Conservation (phyloP, 2,888 invertebrate genomes). For the Cartodere bifasciata region DNA sequence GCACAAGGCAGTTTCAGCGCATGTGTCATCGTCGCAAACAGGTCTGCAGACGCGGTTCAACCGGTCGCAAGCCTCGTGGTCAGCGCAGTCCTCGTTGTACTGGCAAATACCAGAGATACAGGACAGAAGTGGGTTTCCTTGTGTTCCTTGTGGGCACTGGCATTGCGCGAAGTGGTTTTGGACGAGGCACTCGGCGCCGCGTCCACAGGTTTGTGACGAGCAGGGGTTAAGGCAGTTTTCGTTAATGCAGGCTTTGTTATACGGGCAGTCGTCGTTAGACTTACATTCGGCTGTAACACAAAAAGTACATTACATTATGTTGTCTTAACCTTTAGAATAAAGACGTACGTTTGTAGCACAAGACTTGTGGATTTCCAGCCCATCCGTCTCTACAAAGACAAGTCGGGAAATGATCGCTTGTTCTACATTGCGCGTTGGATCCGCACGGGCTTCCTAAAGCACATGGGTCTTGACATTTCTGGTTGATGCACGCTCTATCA, state of each 20-base stretch:
- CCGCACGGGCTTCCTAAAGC: constrained; percentile 66
- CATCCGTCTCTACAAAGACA: constrained; percentile 77
- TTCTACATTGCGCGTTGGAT: constrained; percentile 64
- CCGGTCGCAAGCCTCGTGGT: constrained; percentile 72
- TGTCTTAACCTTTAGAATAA: too few relatives aligned
- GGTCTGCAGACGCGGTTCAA: constrained; percentile 71
- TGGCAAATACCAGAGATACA: constrained; percentile 77
- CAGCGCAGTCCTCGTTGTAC: constrained; percentile 80
- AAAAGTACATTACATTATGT: neutral
- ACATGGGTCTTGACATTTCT: constrained; percentile 73
- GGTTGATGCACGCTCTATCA: constrained; percentile 67
- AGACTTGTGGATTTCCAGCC: constrained; percentile 75
- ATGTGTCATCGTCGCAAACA: constrained; percentile 70
- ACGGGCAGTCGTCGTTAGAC: constrained; percentile 67
- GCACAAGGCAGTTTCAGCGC: constrained; percentile 68
- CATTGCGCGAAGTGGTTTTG: constrained; percentile 70
- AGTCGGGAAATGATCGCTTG: constrained; percentile 63
- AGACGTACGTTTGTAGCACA: constrained; percentile 74
- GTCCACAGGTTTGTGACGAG: constrained; percentile 54
- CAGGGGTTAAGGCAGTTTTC: constrained; percentile 75
- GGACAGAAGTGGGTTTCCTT: constrained; percentile 68
- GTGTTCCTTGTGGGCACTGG: constrained; percentile 71
- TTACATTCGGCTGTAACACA: constrained; percentile 61
- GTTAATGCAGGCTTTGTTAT: constrained; percentile 67
- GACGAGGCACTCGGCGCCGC: constrained; percentile 63